These are phyloP conservation scores for Rhizomys pruinosus DNA, from an alignment of 2,113 vertebrate species.

Conservation along the genomic window DNA sequence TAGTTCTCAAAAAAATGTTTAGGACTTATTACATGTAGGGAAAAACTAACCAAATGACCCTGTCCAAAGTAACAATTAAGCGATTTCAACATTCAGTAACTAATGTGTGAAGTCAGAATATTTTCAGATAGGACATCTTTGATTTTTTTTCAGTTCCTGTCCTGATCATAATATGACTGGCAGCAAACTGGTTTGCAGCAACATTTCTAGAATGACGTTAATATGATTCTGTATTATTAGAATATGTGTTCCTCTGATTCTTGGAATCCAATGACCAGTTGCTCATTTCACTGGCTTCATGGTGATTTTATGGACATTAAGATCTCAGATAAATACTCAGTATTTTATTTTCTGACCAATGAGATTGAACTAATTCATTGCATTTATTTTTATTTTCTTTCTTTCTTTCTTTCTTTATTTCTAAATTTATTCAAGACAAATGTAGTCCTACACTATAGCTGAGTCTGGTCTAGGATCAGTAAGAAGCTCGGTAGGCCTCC, in stretches of 20 bases:
- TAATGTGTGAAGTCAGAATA: neutral
- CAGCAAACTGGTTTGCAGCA: neutral
- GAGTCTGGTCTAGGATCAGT: neutral
- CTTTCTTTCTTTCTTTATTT: neutral
- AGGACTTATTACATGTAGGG: neutral
- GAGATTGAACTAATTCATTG: neutral
- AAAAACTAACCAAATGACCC: neutral
- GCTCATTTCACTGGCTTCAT: rapidly evolving
- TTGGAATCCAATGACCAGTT: neutral
- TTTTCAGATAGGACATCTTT: neutral
- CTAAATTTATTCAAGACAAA: neutral
- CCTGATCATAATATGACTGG: neutral
- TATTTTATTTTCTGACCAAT: rapidly evolving
- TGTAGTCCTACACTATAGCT: neutral
- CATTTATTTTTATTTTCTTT: neutral
- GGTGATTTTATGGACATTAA: rapidly evolving
- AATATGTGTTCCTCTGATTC: neutral
- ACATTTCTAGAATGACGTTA: neutral
- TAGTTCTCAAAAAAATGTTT: neutral
- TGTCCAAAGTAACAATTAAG: neutral
- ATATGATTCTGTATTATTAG: rapidly evolving
- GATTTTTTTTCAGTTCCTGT: neutral
- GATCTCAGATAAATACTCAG: neutral
- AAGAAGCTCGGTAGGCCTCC: neutral
- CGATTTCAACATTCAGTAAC: neutral